phyloP scores from a whole-genome alignment of 2,888 invertebrate genomes.

The Parthenolecanium corni region DNA sequence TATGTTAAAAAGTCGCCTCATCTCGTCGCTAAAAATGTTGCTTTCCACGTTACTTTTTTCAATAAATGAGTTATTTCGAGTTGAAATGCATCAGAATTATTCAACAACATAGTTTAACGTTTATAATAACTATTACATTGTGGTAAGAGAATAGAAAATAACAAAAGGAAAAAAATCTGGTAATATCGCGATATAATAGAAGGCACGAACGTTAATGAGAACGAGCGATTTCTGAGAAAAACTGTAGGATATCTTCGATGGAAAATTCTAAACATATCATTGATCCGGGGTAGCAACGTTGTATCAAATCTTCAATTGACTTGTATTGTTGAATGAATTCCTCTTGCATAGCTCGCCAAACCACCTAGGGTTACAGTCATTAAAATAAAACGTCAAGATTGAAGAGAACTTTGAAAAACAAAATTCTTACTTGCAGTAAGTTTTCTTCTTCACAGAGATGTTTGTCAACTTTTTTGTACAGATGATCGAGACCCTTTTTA shows the following conservation, averaged over 20 bases:
- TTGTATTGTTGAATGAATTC: constrained; percentile 96
- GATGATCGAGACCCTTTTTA: constrained; percentile 79
- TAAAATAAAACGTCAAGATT: neutral
- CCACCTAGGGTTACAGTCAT: constrained; percentile 53
- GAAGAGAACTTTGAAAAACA: neutral
- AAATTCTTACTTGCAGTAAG: constrained; percentile 54
- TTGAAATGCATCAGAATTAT: neutral
- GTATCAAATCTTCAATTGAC: constrained; percentile 80
- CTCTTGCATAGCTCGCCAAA: constrained; percentile 99
- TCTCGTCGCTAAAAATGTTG: constrained; percentile 6
- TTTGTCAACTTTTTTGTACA: constrained; percentile 94
- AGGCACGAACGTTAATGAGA: constrained; percentile 55
- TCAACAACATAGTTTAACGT: neutral
- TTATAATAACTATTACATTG: neutral
- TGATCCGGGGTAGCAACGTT: constrained; percentile 90
- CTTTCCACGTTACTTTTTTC: neutral
- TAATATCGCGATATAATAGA: neutral
- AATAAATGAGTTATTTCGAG: no score
- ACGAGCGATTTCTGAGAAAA: constrained; percentile 95
- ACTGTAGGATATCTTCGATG: constrained; percentile 87
- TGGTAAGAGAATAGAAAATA: neutral
- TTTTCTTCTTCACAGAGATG: constrained; percentile 92
- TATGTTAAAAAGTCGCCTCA: neutral
- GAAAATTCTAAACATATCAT: constrained; percentile 88
- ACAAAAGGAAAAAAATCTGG: neutral